Conservation (phyloP, 2,888 invertebrate species). For the Zygaena filipendulae region DNA sequence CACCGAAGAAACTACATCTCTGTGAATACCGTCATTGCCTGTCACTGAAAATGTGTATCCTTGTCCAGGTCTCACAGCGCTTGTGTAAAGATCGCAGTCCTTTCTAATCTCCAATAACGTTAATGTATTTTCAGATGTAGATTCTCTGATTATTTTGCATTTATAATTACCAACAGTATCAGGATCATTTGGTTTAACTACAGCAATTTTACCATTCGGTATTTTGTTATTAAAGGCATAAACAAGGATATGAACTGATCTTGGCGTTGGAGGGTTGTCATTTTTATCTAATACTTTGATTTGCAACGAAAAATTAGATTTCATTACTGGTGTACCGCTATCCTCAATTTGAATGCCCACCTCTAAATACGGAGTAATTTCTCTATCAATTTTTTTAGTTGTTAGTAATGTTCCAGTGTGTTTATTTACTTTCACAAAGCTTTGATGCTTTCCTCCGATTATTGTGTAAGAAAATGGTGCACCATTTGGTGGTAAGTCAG, state of each 20-base stretch:
- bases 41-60: slow-evolving; percentile 83
- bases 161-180: slow-evolving; percentile 91
- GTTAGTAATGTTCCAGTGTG: slow-evolving; percentile 85
- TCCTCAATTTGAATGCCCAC: slow-evolving; percentile 88
- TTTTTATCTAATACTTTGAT: slow-evolving; percentile 88
- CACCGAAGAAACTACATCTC: slow-evolving; percentile 87
- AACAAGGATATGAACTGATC: slow-evolving; percentile 84
- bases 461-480: slow-evolving; percentile 88
- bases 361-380: slow-evolving; percentile 78
- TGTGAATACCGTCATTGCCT: slow-evolving; percentile 91
- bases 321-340: slow-evolving; percentile 85
- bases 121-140: slow-evolving; percentile 67
- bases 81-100: slow-evolving; percentile 84
- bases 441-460: slow-evolving; percentile 81
- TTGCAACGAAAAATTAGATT: slow-evolving; percentile 80
- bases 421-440: slow-evolving; percentile 79
- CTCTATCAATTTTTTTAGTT: slow-evolving; percentile 83
- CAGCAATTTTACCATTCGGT: slow-evolving; percentile 86
- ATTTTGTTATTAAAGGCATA: slow-evolving; percentile 81
- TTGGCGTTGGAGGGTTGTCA: slow-evolving; percentile 87
- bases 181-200: slow-evolving; percentile 92
- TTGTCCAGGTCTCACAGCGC: slow-evolving; percentile 75
- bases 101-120: slow-evolving; percentile 76
- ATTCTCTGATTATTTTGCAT: slow-evolving; percentile 81
- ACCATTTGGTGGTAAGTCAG: slow-evolving; percentile 90